These are phyloP conservation scores for Morpho deidamia DNA, from an alignment of 2,888 invertebrate genomes.

Conservation along the genomic window DNA sequence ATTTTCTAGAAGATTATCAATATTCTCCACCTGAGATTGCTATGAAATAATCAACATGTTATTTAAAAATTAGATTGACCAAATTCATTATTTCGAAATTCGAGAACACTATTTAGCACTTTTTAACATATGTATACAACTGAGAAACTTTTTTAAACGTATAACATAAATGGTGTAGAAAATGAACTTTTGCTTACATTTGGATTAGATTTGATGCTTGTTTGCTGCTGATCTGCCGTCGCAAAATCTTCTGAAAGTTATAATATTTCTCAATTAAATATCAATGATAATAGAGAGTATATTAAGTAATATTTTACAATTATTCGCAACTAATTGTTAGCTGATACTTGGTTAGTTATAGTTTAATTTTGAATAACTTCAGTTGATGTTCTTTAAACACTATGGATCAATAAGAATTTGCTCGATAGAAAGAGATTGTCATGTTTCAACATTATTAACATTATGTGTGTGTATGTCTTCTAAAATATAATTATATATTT, in stretches of 20 bases:
- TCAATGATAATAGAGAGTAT: background rate
- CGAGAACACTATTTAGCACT: background rate
- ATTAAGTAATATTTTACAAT: background rate
- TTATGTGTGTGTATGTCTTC: no score
- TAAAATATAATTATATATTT: no score
- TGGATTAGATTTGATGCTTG: background rate
- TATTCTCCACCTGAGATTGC: constrained; percentile 9
- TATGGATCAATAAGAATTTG: no score
- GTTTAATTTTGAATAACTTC: no score
- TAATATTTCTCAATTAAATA: background rate
- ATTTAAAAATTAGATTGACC: background rate
- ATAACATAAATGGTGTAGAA: no score
- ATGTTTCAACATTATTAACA: no score
- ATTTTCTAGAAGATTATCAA: constrained; percentile 11
- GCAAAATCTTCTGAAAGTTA: constrained; percentile 38
- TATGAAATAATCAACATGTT: constrained; percentile 1
- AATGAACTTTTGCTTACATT: constrained; percentile 9
- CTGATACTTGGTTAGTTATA: no score
- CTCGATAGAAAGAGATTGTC: no score
- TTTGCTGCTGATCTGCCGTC: constrained; percentile 16
- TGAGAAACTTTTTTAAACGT: no score
- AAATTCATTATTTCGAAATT: background rate
- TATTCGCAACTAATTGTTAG: no score
- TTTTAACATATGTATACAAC: no score
- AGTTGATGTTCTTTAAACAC: no score